Conservation (phyloP, 2,888 invertebrate species). For the Eurytoma adleriae region DNA sequence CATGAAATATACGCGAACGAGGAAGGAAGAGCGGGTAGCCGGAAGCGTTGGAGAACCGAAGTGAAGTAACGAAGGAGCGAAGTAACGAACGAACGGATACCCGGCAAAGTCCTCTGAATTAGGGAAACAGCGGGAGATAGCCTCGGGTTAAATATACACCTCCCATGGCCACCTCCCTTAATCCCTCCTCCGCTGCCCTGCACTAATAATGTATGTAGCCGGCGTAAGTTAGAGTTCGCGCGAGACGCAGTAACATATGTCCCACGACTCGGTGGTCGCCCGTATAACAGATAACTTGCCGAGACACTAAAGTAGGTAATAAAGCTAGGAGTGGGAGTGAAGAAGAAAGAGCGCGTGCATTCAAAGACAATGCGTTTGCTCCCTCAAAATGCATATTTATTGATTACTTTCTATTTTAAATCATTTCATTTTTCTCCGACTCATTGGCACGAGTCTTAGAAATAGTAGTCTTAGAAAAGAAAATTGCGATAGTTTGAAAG, state of each 20-base stretch:
- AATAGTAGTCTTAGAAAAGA: too few relatives aligned
- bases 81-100: constrained; percentile 39
- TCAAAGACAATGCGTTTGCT: background rate
- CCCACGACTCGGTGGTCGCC: constrained; percentile 59
- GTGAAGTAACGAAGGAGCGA: too few relatives aligned
- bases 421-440: too few relatives aligned
- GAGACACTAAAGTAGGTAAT: constrained; percentile 58
- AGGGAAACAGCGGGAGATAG: constrained; percentile 58
- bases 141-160: constrained; percentile 58
- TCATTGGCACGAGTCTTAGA: too few relatives aligned
- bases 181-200: constrained; percentile 37
- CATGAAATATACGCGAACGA: constrained; percentile 26
- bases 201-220: constrained; percentile 62
- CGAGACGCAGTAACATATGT: constrained; percentile 57
- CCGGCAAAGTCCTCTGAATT: constrained; percentile 59
- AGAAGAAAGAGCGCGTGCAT: constrained; percentile 36
- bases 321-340: constrained; percentile 42
- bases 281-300: constrained; percentile 61
- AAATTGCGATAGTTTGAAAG: too few relatives aligned
- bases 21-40: constrained; percentile 23
- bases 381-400: too few relatives aligned
- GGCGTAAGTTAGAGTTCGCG: constrained; percentile 60
- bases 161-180: constrained; percentile 31
- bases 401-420: too few relatives aligned
- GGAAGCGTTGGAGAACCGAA: constrained; percentile 22